phyloP scores from a whole-genome alignment of 2,797 vertebrate genomes.

The Amblyraja radiata region DNA sequence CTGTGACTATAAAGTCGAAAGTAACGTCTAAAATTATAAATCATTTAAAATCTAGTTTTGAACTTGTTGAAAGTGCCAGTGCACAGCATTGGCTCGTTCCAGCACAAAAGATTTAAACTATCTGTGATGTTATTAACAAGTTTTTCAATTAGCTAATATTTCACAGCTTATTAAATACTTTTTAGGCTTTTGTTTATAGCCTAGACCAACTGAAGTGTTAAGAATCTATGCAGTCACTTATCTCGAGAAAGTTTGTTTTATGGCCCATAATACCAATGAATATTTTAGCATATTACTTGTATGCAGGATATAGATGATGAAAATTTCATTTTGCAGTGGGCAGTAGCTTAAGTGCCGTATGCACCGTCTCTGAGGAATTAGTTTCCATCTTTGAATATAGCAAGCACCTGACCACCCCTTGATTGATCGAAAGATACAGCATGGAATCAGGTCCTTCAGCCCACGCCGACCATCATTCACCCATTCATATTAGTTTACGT shows the following conservation, averaged over 20 bases:
- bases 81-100: too few relatives aligned
- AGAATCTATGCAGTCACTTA: conserved; percentile 28
- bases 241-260: conserved; percentile 27
- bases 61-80: too few relatives aligned
- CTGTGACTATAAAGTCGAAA: conserved; percentile 31
- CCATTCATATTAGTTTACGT: too few relatives aligned
- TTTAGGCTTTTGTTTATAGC: conserved; percentile 19
- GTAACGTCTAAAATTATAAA: too few relatives aligned
- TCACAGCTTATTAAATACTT: conserved; percentile 28
- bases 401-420: neutral
- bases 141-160: neutral
- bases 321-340: conserved; percentile 15
- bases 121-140: conserved; percentile 40
- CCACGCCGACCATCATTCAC: too few relatives aligned
- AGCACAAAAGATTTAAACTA: too few relatives aligned
- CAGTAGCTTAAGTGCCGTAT: neutral
- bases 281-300: conserved; percentile 22
- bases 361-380: neutral
- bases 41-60: too few relatives aligned
- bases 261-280: conserved; percentile 18
- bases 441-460: too few relatives aligned
- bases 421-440: too few relatives aligned
- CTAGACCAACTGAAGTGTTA: neutral
- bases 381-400: neutral
- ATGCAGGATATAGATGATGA: conserved; percentile 10